Evolutionary conservation across 2,797 vertebrate species (phyloP).

Genomic region (Philypnodon macrostomus): DNA sequence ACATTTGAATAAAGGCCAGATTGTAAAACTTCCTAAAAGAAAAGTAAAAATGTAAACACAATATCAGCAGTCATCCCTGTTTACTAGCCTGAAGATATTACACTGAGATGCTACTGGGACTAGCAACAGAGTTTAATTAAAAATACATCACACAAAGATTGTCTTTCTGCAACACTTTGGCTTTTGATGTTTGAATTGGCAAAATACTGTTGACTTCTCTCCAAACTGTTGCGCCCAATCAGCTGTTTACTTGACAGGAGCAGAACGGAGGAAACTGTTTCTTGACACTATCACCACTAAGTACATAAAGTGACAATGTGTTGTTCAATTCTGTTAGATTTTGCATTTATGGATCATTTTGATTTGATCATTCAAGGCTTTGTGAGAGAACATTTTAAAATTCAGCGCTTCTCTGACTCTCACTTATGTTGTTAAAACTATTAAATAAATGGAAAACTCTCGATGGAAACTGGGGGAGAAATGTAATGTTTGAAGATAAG

Average conservation of each 20-base stretch:
- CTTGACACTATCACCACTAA: conserved; percentile 7
- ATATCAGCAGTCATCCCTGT: conserved; percentile 31
- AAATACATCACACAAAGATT: conserved; percentile 43
- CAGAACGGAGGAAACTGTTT: conserved; percentile 5
- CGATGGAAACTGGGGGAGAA: conserved; percentile 2
- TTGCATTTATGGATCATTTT: too few relatives aligned
- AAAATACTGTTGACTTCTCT: conserved; percentile 41
- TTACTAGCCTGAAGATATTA: conserved; percentile 57
- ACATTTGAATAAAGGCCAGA: not conserved
- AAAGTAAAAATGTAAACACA: conserved; percentile 20
- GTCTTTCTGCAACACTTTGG: conserved; percentile 41
- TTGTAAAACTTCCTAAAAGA: conserved; percentile 27
- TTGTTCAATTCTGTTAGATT: not conserved
- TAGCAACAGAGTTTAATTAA: conserved; percentile 63
- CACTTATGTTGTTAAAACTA: not conserved
- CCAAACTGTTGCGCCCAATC: conserved; percentile 18
- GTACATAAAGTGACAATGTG: conserved; percentile 3
- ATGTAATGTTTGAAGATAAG: conserved; percentile 6
- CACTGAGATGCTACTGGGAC: conserved; percentile 47
- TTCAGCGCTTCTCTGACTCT: not conserved
- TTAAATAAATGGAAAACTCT: not conserved
- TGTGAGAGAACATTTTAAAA: not conserved
- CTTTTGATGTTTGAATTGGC: conserved; percentile 48
- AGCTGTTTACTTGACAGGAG: conserved; percentile 10
- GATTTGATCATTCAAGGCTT: too few relatives aligned